These are phyloP conservation scores for Cladopsammia gracilis DNA, from an alignment of 64 coral and sea anemone genomes.

Conservation along the genomic window DNA sequence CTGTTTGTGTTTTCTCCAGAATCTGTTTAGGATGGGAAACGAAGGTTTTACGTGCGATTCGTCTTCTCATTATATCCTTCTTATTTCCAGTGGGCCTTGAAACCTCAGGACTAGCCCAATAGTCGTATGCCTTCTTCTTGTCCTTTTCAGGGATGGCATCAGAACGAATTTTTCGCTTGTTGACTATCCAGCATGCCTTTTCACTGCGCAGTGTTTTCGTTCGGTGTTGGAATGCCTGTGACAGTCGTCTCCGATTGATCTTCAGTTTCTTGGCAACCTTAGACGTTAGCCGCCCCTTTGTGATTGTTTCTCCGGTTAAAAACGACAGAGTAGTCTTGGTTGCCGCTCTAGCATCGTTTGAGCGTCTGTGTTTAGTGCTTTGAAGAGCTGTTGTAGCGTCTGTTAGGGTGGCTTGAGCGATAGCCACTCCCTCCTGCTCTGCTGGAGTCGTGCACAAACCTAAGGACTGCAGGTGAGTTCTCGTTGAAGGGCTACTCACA, in stretches of 20 bases:
- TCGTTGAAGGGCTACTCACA: background rate
- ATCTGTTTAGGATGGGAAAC: constrained; percentile 42
- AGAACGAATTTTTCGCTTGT: background rate
- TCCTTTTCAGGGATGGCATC: background rate
- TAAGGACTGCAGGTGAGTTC: background rate
- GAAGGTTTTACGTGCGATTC: background rate
- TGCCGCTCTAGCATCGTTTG: background rate
- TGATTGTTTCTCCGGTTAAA: background rate
- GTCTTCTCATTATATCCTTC: constrained; percentile 4
- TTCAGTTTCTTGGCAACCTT: background rate
- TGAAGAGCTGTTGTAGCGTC: background rate
- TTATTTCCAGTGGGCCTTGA: constrained; percentile 40
- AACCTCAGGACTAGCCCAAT: background rate
- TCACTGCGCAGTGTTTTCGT: background rate
- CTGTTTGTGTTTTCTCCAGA: constrained; percentile 66
- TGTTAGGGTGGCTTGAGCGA: background rate
- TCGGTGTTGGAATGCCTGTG: background rate
- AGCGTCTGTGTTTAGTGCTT: background rate
- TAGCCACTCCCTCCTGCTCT: background rate
- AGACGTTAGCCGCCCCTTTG: too few relatives aligned
- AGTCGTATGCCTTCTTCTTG: background rate
- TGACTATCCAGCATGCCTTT: background rate
- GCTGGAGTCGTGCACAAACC: background rate
- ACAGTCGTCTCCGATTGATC: too few relatives aligned
- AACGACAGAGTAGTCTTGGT: background rate